Evolutionary conservation across 2,888 invertebrate genomes (phyloP), one percentile per base, ranked within the genome.

Genomic region (Pollenia griseotomentosa): DNA sequence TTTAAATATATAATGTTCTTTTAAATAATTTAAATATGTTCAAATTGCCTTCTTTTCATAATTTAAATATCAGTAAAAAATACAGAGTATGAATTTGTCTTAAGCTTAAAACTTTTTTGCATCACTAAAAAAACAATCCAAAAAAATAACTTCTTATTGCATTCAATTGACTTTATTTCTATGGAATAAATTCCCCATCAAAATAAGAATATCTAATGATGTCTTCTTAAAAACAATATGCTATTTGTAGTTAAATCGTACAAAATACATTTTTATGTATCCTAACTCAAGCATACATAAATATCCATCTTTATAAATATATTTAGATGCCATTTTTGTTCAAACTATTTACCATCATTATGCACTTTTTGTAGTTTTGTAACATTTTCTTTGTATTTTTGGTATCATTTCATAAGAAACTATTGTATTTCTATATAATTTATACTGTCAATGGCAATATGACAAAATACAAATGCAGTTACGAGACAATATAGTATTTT

Each of bases 361-460:
- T 82, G 81, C 66, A 82, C 74, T 73, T 74, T 33, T 68, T 74
- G 55, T 66, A 65, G 33, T 81, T 63, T 63, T 73, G 63, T 44
- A 65, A 55, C 51, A 73, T 53, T 40, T 14, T 73, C 55, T 51
- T 74, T 61, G 33, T 57, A 14, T 61, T 51, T n/a, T 48, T 19
- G 53, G 2, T 55, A 68, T 23, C 48, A 65, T 46, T 40, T 75
- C 44, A 33, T 12, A 51, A 59, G 44, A 71, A 65, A 6, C 70
- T 71, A 65, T 78, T 83, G 66, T 78, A 71, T 78, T 57, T 59
- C 14, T 83, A 66, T 46, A 78, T 78, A 83, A 83, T 83, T 83
- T 83, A 83, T 83, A 42, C 83, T 78, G 71, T 78, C 77, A 78
- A 71, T 78, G 78, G 65, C 46, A 78, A 78, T 66, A 83, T 57